Evolutionary conservation across 1,140 invertebrate species (phyloP), one percentile per base, ranked within the genome.

Genomic region (Pentalonia nigronervosa): DNA sequence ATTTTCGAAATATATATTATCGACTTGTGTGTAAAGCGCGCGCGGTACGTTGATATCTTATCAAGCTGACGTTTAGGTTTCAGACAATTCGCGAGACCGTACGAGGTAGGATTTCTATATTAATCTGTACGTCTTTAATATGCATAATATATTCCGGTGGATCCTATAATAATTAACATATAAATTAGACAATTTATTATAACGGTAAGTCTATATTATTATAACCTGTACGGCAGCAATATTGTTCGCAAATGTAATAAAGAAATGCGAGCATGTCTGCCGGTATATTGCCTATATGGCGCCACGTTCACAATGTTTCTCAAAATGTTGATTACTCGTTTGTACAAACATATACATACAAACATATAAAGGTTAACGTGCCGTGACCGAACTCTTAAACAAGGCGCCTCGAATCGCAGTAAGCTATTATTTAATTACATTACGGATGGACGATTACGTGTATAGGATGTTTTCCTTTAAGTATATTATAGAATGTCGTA

Each of bases 171-270:
- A n/a, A 76, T 76, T 76, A 76, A n/a, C 60, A 76, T 76, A 76
- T 76, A 76, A 76, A 76, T 76, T n/a, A 76, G 60, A 34, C 60
- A n/a, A 76, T 76, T 76, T n/a, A 30, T 76, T 76, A n/a, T n/a
- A 14, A n/a, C 14, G 14, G 60, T 17, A n/a, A 76, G 14, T n/a
- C 60, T n/a, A 21, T 50, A 50, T 17, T 17, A 50, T 17, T 17
- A 50, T 53, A 21, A n/a, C 30, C n/a, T n/a, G 30, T 67, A 30
- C 60, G 1, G 60, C 60, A 6, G 60, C 60, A 67, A 76, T n/a
- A 76, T 67, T 7, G 60, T 76, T 76, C 14, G 21, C 60, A n/a
- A 76, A 76, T n/a, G 60, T 76, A 76, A 76, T 76, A 76, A 53
- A 76, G 30, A n/a, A 76, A n/a, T 76, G 11, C 60, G 11, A 34